Evolutionary conservation across 2,797 vertebrate species (phyloP), one percentile per base, ranked within the genome.

Genomic region (Hippocampus kuda): DNA sequence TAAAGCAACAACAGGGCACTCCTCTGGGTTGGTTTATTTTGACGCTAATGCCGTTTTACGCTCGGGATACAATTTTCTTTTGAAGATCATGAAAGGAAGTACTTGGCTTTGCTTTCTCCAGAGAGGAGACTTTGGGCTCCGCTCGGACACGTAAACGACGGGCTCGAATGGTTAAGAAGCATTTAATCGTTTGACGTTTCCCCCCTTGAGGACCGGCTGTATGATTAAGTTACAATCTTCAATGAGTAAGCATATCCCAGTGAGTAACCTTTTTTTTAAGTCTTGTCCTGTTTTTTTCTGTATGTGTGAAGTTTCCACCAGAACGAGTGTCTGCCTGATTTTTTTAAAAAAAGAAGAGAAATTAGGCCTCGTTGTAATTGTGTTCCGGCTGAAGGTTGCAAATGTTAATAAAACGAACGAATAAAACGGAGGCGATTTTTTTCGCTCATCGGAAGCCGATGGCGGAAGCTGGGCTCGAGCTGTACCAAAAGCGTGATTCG

Each of bases 201-300:
- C 94, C 92, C 90, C 90, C 90, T 90, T 93, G 90, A 87, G 92
- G 90, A 94, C 92, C 93, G 94, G 93, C 95, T 94, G 94, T 94
- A 97, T 97, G 95, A 95, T 97, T 93, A 95, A 94, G 94, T 93
- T 95, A 96, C 94, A 95, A 93, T 97, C 94, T 97, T 98, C 96
- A 98, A 98, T 98, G 95, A 98, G 94, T 97, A 98, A 94, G 93
- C 96, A 95, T 94, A 95, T 94, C 92, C 95, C 94, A 94, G 95
- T 98, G 93, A 98, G 95, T 98, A 84, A 44, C 3, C 6, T 53
- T n/a, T 24, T 15, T 1, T 7, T 24, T 12, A 8, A 49, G 51
- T 18, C 8, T 12, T 72, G 69, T 75, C 80, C 69, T 81, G 70
- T 80, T 82, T 75, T 16, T 65, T 49, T 10, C 13, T n/a, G 20